Conservation (phyloP, 2,888 invertebrate genomes). For the Euphydryas editha region DNA sequence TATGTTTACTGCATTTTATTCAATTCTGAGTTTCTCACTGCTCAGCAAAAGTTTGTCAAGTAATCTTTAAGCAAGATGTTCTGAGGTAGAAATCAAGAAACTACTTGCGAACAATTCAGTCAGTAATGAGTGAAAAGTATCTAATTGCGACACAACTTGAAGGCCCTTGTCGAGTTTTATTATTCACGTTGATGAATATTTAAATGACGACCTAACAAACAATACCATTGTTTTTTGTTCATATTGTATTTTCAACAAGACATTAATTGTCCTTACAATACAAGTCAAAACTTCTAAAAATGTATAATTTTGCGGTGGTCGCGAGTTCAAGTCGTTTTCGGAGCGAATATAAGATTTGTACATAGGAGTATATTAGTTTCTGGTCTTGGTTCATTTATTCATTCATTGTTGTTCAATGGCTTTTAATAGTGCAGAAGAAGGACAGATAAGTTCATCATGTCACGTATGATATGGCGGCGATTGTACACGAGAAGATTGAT, state of each 20-base stretch:
- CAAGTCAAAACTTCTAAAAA: neutral
- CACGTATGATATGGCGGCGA: too few species aligned
- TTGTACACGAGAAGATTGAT: too few species aligned
- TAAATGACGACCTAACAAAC: slow-evolving; percentile 6
- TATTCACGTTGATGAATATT: slow-evolving; percentile 9
- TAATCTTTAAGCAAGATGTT: neutral
- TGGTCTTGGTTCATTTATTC: too few species aligned
- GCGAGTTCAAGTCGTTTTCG: too few species aligned
- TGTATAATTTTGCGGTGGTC: too few species aligned
- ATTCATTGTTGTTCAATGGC: too few species aligned
- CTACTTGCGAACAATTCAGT: slow-evolving; percentile 11
- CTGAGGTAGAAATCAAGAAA: slow-evolving; percentile 10
- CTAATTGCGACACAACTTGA: slow-evolving; percentile 14
- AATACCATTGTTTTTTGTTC: slow-evolving; percentile 6
- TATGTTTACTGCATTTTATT: neutral
- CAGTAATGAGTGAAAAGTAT: slow-evolving; percentile 5
- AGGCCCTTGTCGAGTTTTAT: slow-evolving; percentile 1
- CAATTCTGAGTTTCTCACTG: neutral
- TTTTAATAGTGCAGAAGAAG: too few species aligned
- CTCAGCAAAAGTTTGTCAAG: slow-evolving; percentile 1
- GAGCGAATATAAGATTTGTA: too few species aligned
- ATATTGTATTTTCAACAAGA: neutral
- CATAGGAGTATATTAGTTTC: too few species aligned
- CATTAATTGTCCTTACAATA: neutral
- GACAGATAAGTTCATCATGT: too few species aligned